Evolutionary conservation across 2,797 vertebrate genomes (phyloP), one percentile per base, ranked within the genome.

Genomic region (Enteromius viviparus): DNA sequence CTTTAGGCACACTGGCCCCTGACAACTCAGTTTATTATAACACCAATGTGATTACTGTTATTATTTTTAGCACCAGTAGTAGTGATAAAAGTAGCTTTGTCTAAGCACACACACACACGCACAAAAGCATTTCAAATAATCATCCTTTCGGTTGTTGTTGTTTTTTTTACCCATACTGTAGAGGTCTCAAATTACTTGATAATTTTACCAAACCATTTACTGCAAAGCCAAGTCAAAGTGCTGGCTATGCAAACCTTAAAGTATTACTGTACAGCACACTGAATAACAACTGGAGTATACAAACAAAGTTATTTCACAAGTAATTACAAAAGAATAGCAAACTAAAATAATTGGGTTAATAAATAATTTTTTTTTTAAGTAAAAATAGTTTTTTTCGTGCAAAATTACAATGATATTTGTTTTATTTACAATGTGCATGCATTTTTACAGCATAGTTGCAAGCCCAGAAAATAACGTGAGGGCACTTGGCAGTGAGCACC

Each of bases 1-100:
- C 60, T 82, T 7, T 65, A 66, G 70, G 58, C 70, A 65, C 47
- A 55, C 60, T 64, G 60, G 71, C 71, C 80, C 60, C 60, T 66
- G 32, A 75, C 60, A 75, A 60, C 80, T 66, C 47, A 53, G 71
- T 82, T 75, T 51, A 75, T 66, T 75, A 76, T 62, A 66, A 37
- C 80, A 53, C 47, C 45, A 29, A 9, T 19, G 9, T 34, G 21
- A 81, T 81, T 65, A 21, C 45, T 66, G 60, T 53, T 60, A 75
- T 65, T 65, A 81, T 81, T 81, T 81, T 66, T 53, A 75, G 70
- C 42, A 40, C 29, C 12, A 42, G 32, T 74, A 9, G 71, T 81
- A 29, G 71, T 75, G 29, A 10, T 74, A 29, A 82, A 53, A 66
- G 14, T 51, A 75, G 45, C 45, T 72, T 1, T 1, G 32, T 69